Conservation (phyloP, 2,888 invertebrate genomes). For the Drosophila pullipes region DNA sequence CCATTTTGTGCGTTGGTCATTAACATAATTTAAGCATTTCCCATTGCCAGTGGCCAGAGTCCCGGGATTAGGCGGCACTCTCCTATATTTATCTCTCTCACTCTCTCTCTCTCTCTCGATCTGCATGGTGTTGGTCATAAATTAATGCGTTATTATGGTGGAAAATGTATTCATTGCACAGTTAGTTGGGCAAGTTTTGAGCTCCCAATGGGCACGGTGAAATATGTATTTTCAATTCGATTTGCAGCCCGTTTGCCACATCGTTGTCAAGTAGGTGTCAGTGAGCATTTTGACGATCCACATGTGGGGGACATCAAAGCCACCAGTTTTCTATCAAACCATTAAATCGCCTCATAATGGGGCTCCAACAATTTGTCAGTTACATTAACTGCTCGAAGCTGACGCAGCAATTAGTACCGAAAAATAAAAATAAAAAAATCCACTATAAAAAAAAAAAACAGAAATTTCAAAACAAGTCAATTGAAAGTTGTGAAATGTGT, state of each 20-base stretch:
- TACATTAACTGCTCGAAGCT: constrained; percentile 48
- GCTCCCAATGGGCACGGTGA: not conserved
- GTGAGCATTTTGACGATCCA: constrained; percentile 38
- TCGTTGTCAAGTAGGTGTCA: constrained; percentile 48
- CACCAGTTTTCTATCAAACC: constrained; percentile 10
- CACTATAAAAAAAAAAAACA: constrained; percentile 13
- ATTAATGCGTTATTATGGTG: constrained; percentile 30
- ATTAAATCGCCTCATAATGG: constrained; percentile 61
- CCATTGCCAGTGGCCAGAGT: constrained; percentile 49
- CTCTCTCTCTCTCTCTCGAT: not conserved
- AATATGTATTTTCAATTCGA: constrained; percentile 17
- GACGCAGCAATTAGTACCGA: constrained; percentile 23
- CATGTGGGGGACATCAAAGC: constrained; percentile 38
- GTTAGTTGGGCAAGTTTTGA: constrained; percentile 7
- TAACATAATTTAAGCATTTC: constrained; percentile 68
- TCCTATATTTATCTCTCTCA: not conserved
- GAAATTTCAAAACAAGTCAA: constrained; percentile 63
- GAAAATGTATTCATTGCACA: constrained; percentile 1
- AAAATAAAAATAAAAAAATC: not conserved
- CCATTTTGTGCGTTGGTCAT: constrained; percentile 15
- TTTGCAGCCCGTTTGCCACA: constrained; percentile 36
- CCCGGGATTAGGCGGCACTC: constrained; percentile 26
- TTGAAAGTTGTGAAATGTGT: constrained; percentile 62
- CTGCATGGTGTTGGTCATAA: constrained; percentile 15
- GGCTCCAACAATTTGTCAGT: constrained; percentile 67